Base-by-base conservation (phyloP, 2,797 vertebrate genomes). In the Erethizon dorsatum region DNA sequence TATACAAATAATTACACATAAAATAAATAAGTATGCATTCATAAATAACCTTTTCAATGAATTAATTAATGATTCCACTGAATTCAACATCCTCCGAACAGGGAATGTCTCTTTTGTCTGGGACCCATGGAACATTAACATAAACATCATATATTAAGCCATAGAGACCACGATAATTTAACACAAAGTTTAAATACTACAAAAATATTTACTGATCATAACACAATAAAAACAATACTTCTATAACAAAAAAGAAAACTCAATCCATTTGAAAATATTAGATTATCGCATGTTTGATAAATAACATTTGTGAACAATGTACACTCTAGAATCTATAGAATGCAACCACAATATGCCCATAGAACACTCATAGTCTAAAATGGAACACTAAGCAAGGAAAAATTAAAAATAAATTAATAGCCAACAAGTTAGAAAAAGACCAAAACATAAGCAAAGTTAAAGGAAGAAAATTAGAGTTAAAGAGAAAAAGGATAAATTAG, bases 371-470 rank as follows among this genome's bases (percentile, higher is more conserved):
- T 28, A 50, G n/a, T 86, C 54, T 90, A n/a, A 89, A 67, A 63
- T n/a, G 4, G 69, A 50, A 85, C 73, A 82, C 41, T 50, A 89
- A 83, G n/a, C 10, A 87, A 33, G 24, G 37, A 65, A 67, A 85
- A 90, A n/a, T 84, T 69, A 47, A 84, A 84, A 65, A 45, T 37
- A 90, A 96, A 77, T 31, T 67, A 82, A 47, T 54, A 89, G 83
- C 9, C 13, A 65, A 82, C 79, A 88, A 83, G 3, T 52, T 47
- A 69, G 11, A 26, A 89, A 71, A 96, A 20, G 0, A 85, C 13
- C 31, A 61, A 88, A 90, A 61, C 84, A 3, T 12, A 56, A 79
- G 61, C 15, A 95, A 77, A 86, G 26, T 69, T 78, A 41, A 63
- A 95, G 50, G 15, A 65, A 45, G 18, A 90, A 73, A 80, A 75